Evolutionary conservation across 2,113 vertebrate species (phyloP).

Genomic region (Otocyon megalotis): DNA sequence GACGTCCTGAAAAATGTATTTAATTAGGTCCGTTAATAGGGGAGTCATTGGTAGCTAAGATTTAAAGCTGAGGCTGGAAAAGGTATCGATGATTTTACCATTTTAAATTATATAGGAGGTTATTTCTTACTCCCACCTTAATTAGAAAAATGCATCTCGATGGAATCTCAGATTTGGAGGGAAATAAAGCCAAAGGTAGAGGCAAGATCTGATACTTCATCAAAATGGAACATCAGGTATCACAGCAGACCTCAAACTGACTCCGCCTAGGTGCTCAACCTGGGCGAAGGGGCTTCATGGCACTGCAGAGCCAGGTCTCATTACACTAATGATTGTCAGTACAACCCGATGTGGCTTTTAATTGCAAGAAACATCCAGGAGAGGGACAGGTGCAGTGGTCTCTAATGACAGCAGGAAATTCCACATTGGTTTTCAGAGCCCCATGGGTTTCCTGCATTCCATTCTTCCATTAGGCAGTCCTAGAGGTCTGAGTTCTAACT

Average conservation of each 20-base stretch:
- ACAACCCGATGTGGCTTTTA: not conserved
- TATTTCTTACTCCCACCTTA: constrained; percentile 86
- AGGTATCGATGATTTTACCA: constrained; percentile 84
- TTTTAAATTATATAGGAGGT: constrained; percentile 86
- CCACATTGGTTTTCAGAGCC: not conserved
- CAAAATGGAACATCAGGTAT: constrained; percentile 60
- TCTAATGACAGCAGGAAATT: not conserved
- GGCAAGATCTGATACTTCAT: constrained; percentile 51
- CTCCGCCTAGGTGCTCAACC: not conserved
- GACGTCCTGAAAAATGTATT: constrained; percentile 88
- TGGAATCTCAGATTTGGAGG: constrained; percentile 75
- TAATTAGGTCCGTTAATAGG: constrained; percentile 89
- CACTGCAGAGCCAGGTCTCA: not conserved
- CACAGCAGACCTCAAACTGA: not conserved
- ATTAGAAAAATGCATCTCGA: constrained; percentile 85
- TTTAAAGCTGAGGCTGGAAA: constrained; percentile 83
- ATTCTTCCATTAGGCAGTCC: not conserved
- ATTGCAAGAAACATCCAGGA: not conserved
- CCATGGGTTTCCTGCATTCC: not conserved
- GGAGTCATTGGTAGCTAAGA: constrained; percentile 85
- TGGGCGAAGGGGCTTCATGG: fast-evolving
- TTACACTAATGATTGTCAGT: fast-evolving
- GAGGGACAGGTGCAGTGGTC: not conserved
- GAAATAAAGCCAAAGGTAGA: constrained; percentile 78
- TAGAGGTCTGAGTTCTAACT: constrained; percentile 20